Evolutionary conservation across 2,888 invertebrate species (phyloP).

Genomic region (Dynastes tityus): DNA sequence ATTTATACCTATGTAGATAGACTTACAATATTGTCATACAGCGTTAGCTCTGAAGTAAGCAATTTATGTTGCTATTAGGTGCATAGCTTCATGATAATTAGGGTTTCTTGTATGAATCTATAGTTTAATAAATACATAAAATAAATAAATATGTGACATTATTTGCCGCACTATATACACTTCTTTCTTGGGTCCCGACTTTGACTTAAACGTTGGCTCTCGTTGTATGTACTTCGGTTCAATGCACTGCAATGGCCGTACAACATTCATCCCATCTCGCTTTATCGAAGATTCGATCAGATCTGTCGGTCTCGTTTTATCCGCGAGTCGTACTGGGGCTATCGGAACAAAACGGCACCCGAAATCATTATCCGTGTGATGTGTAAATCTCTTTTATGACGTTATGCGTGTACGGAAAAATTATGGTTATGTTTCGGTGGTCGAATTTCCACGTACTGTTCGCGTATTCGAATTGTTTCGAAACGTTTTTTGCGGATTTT

Average conservation of each 20-base stretch:
- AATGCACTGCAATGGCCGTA: conserved; percentile 58
- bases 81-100: no score
- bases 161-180: not conserved
- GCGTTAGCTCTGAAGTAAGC: no score
- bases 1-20: no score
- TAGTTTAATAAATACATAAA: no score
- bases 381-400: conserved; percentile 56
- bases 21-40: no score
- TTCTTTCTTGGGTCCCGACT: not conserved
- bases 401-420: conserved; percentile 46
- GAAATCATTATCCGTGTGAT: conserved; percentile 54
- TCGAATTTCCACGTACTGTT: conserved; percentile 48
- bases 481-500: conserved; percentile 1
- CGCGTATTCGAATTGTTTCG: conserved; percentile 29
- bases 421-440: conserved; percentile 40
- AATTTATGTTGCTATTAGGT: no score
- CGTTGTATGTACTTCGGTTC: conserved; percentile 50
- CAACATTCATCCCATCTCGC: conserved; percentile 50
- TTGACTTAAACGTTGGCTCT: conserved; percentile 4
- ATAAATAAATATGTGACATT: no score
- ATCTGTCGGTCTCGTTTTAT: conserved; percentile 12
- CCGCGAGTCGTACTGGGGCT: conserved; percentile 5
- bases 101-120: no score
- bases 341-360: conserved; percentile 45
- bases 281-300: conserved; percentile 51